These are phyloP conservation scores for Tanypteryx hageni DNA, from an alignment of 2,888 invertebrate species.

Conservation along the genomic window DNA sequence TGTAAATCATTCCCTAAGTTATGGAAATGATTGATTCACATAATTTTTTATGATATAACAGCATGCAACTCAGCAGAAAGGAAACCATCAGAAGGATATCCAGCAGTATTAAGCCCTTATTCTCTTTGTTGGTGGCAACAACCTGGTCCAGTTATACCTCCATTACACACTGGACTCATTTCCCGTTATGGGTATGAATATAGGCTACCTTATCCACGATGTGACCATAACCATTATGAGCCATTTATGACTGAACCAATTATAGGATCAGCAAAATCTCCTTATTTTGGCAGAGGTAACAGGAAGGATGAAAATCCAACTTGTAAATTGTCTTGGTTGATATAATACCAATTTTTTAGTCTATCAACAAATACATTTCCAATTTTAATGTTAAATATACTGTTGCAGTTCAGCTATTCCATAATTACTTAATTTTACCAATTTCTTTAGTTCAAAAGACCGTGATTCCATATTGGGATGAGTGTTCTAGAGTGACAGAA, in stretches of 20 bases:
- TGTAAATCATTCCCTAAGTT: background rate
- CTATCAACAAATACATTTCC: no score
- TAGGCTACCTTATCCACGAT: background rate
- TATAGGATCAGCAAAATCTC: background rate
- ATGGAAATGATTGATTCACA: background rate
- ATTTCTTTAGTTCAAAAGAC: background rate
- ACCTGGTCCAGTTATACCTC: background rate
- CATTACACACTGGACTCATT: background rate
- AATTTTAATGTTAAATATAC: no score
- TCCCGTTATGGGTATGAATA: background rate
- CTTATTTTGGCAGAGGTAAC: background rate
- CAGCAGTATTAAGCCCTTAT: slow-evolving; percentile 20
- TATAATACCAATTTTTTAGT: no score
- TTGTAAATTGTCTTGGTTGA: no score
- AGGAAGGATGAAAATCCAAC: background rate
- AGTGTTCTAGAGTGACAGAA: background rate
- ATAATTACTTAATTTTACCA: background rate
- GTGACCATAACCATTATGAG: background rate
- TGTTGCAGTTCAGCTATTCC: background rate
- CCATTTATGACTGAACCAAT: background rate
- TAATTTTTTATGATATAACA: background rate
- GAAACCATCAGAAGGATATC: background rate
- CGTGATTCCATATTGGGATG: background rate
- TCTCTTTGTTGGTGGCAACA: background rate
- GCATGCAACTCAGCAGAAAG: background rate